Base-by-base conservation (phyloP, 1,140 invertebrate genomes). In the Bombus turneri region DNA sequence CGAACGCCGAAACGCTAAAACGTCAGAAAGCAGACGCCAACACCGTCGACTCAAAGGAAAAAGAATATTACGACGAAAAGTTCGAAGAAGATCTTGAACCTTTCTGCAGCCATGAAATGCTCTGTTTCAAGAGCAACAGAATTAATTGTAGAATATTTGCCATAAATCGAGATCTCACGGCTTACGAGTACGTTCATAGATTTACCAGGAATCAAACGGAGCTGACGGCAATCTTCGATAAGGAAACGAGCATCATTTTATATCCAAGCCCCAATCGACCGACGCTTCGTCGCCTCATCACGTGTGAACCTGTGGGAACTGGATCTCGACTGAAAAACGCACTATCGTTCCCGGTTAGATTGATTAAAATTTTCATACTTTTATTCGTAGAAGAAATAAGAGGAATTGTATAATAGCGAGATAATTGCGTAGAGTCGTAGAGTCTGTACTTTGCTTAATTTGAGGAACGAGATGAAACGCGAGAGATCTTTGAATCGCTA, bases 121-220 rank as follows among this genome's bases (percentile, higher is more conserved):
- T 85, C 22, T 37, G 57, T 47, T 66, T 81, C 68, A 15, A 41
- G 34, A n/a, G 8, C 66, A 83, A 43, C 34, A 28, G 13, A 22
- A 74, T 47, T 53, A 37, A 73, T 57, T 92, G 76, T 79, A 91
- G 93, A 91, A 86, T 95, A 79, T 94, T 95, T 41, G 88, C 93
- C 66, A 86, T 94, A 75, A 92, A 91, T 86, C 87, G 91, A 71
- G 86, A 93, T 85, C 87, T 93, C 39, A 85, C 90, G 31, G 92
- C 89, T 81, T 91, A 91, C 81, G 94, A 95, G 88, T 94, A 95
- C 81, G 87, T 92, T 78, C 93, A 92, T 91, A 90, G 91, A 89
- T 92, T 90, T 41, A 83, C 57, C n/a, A 86, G 73, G 80, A 57
- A 81, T 43, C 86, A 91, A 73, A 34, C 59, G 75, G 85, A 91